Evolutionary conservation across 2,888 invertebrate genomes (phyloP).

Genomic region (Lathronympha strigana): DNA sequence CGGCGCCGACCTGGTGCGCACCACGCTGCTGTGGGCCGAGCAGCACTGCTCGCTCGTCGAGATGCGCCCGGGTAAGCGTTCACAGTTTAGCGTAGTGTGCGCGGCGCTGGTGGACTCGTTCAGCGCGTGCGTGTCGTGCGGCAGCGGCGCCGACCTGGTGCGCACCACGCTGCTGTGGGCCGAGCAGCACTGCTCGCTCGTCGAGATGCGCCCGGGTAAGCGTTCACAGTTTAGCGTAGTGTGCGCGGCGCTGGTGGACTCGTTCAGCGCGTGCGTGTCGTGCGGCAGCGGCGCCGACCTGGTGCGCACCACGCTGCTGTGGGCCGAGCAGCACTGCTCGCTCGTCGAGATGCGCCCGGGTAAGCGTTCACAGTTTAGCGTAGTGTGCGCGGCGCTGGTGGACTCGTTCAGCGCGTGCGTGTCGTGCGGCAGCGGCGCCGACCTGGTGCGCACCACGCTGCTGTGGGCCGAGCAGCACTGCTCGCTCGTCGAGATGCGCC

Average conservation of each 20-base stretch:
- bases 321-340: slow-evolving; percentile 99
- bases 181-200: slow-evolving; percentile 97
- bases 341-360: slow-evolving; percentile 96
- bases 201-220: slow-evolving; percentile 96
- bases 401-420: slow-evolving; percentile 96
- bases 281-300: slow-evolving; percentile 94
- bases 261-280: slow-evolving; percentile 96
- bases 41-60: slow-evolving; percentile 97
- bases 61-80: slow-evolving; percentile 92
- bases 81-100: slow-evolving; percentile 86
- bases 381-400: slow-evolving; percentile 94
- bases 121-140: slow-evolving; percentile 95
- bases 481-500: slow-evolving; percentile 96
- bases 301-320: slow-evolving; percentile 94
- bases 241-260: slow-evolving; percentile 93
- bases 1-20: slow-evolving; percentile 93
- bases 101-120: slow-evolving; percentile 95
- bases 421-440: slow-evolving; percentile 93
- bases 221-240: slow-evolving; percentile 93
- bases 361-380: slow-evolving; percentile 74
- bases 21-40: slow-evolving; percentile 97
- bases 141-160: slow-evolving; percentile 93
- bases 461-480: slow-evolving; percentile 99
- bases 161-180: slow-evolving; percentile 97
- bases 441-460: slow-evolving; percentile 95